Percentiles rank a stretch among this genome's conserved stretches.
phyloP scores from a whole-genome alignment of 2,888 invertebrate species.

The Crepidodera aurea region DNA sequence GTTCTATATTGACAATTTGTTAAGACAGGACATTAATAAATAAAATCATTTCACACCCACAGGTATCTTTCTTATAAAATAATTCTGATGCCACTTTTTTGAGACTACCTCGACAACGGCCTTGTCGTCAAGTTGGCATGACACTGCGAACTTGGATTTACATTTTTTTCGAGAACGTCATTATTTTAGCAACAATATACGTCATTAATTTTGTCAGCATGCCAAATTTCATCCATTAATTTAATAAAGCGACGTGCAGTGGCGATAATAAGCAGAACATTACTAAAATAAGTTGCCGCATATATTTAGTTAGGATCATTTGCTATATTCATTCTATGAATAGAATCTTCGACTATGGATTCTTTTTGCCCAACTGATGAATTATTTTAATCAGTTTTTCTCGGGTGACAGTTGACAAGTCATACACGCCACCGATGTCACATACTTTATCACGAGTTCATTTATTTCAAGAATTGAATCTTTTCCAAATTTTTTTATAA shows the following conservation, averaged over 20 bases:
- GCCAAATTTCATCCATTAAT: slow-evolving; percentile 31
- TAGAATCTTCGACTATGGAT: background rate
- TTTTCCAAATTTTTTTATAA: background rate
- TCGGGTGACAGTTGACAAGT: background rate
- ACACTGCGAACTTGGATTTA: slow-evolving; percentile 18
- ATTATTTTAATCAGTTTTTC: background rate
- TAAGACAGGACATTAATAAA: too few species aligned
- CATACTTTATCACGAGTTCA: background rate
- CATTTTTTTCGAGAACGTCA: slow-evolving; percentile 29
- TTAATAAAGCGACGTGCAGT: slow-evolving; percentile 28
- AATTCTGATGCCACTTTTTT: background rate
- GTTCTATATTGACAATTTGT: too few species aligned
- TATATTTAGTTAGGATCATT: slow-evolving; percentile 16
- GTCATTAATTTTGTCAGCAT: slow-evolving; percentile 26
- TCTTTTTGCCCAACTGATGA: background rate
- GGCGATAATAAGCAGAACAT: slow-evolving; percentile 19
- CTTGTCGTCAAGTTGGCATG: slow-evolving; percentile 25
- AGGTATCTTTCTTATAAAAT: too few species aligned
- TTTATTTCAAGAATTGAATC: background rate
- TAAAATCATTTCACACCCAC: too few species aligned
- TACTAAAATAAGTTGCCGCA: slow-evolving; percentile 23
- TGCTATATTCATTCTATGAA: slow-evolving; percentile 11
- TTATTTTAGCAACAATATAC: slow-evolving; percentile 25
- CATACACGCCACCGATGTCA: background rate
- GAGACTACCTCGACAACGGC: slow-evolving; percentile 5